These are phyloP conservation scores for Athene cunicularia DNA, from an alignment of 2,113 vertebrate species.

Conservation along the genomic window DNA sequence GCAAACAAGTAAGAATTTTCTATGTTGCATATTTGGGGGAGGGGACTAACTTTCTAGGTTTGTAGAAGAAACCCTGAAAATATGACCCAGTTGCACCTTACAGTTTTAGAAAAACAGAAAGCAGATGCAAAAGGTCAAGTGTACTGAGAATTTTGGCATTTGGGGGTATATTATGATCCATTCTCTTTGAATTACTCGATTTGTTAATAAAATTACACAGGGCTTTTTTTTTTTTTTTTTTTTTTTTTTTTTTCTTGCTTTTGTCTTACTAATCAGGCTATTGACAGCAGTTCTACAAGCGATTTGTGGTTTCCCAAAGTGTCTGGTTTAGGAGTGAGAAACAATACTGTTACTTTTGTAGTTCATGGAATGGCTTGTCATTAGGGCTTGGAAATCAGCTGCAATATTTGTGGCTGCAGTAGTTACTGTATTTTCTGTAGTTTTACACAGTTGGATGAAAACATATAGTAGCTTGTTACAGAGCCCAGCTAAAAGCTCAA, in stretches of 20 bases:
- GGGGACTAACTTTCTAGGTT: neutral
- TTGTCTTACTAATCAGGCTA: neutral
- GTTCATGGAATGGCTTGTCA: neutral
- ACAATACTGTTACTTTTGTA: neutral
- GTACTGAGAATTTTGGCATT: neutral
- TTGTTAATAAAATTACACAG: neutral
- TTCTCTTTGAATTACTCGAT: neutral
- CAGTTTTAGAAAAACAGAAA: neutral
- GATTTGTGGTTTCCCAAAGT: neutral
- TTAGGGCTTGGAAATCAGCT: neutral
- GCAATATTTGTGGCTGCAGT: neutral
- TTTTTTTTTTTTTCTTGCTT: neutral
- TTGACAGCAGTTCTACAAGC: neutral
- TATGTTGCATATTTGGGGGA: neutral
- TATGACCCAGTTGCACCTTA: neutral
- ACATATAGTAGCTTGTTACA: neutral
- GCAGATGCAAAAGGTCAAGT: neutral
- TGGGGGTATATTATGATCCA: neutral
- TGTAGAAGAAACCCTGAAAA: neutral
- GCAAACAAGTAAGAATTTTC: neutral
- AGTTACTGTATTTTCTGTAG: neutral
- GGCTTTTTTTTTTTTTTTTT: neutral
- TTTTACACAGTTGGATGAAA: neutral
- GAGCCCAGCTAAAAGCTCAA: neutral
- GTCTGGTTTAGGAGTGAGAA: neutral